Base-by-base conservation (phyloP, 2,888 invertebrate genomes). In the Gordius sp. region DNA sequence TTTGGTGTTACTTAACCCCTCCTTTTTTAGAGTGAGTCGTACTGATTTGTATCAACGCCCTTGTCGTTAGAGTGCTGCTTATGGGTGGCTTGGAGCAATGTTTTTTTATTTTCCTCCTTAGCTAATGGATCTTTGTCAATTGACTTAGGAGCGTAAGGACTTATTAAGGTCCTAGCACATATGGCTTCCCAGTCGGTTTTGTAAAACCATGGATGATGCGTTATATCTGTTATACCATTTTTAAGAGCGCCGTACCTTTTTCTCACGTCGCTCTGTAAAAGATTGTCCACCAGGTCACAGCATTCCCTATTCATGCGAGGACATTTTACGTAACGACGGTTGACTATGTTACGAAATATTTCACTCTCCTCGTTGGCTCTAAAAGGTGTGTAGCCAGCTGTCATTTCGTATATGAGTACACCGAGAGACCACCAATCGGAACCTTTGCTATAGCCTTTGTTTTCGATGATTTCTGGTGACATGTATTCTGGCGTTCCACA, bases 371-470 rank as follows among this genome's bases (percentile, higher is more conserved):
- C 47, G 4, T 47, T 8, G 23, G n/a, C 47, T 20, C 47, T 8
- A 47, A 47, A 47, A 4, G 68, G 47, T 18, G 47, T 47, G 20
- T 47, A 47, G 4, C 47, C 69, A 2, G 66, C 66, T 25, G 69
- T 60, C 69, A 70, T 69, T 64, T 70, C 69, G 62, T 65, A 70
- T 52, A 69, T 66, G 39, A 70, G 65, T 28, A 70, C 67, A 20
- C 69, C 89, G 66, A 89, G 74, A 25, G 87, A 86, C 89, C 89
- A 89, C 87, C 87, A 89, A 67, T 89, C 89, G 0, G 89, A 87
- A 2, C 87, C 87, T 68, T 82, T 84, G 67, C 87, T 87, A 71
- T 89, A 87, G 41, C 89, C 89, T 73, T 87, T 87, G 64, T 85
- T 85, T 69, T 86, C 86, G 63, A 89, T 89, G 62, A 89, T 87